phyloP scores from a whole-genome alignment of 2,113 vertebrate genomes.

The Urocolius indicus region DNA sequence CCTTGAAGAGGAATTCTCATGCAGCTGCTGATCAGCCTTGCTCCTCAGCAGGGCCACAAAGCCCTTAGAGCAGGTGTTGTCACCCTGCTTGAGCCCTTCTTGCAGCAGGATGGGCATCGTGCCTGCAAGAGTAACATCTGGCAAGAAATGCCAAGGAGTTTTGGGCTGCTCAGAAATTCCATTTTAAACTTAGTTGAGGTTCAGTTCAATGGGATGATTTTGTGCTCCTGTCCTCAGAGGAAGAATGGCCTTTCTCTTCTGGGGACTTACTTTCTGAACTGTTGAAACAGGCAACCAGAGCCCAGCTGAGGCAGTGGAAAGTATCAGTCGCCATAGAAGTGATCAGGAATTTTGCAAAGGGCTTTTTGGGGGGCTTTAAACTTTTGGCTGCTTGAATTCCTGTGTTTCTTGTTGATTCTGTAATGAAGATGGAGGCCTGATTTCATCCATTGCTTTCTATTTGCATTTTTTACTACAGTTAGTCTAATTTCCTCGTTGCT shows the following conservation, averaged over 20 bases:
- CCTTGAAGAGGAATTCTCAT: not conserved
- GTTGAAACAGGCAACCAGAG: not conserved
- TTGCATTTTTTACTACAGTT: slow-evolving; percentile 60
- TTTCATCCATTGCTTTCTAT: slow-evolving; percentile 10
- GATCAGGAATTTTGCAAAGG: not conserved
- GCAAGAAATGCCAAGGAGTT: accelerated
- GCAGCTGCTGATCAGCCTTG: not conserved
- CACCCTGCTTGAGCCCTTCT: not conserved
- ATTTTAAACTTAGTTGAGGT: not conserved
- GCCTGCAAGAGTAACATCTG: not conserved
- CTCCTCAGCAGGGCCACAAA: not conserved
- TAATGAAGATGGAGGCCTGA: slow-evolving; percentile 31
- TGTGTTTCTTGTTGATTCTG: not conserved
- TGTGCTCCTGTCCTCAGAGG: not conserved
- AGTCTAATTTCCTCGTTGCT: not conserved
- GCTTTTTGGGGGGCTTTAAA: not conserved
- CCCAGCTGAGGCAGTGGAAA: accelerated
- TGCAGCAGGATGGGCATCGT: not conserved
- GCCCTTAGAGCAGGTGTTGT: not conserved
- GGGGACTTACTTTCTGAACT: not conserved
- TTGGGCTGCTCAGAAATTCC: not conserved
- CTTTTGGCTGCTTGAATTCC: not conserved
- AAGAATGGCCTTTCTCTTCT: not conserved
- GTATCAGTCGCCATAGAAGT: not conserved
- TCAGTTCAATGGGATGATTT: not conserved